Evolutionary conservation across 1,140 invertebrate species (phyloP).

Genomic region (Papilio glaucus): DNA sequence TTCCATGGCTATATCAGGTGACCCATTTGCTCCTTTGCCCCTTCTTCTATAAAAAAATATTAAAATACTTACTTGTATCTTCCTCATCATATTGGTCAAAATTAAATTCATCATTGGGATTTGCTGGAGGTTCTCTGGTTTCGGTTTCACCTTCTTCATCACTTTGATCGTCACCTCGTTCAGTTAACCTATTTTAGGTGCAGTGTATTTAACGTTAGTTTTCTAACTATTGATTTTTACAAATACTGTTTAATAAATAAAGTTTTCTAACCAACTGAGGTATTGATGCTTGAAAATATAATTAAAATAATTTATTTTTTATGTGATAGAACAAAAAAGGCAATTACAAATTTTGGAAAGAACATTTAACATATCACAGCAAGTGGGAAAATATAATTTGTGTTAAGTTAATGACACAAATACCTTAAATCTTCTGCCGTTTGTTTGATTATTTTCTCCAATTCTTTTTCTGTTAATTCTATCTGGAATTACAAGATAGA

Average conservation of each 20-base stretch:
- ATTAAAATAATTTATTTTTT: too few species aligned
- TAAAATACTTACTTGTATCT: slow-evolving; percentile 82
- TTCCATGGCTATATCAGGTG: too few species aligned
- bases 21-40: too few species aligned
- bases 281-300: too few species aligned
- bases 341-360: too few species aligned
- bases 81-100: slow-evolving; percentile 89
- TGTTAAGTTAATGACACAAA: slow-evolving; percentile 50
- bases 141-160: slow-evolving; percentile 73
- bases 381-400: slow-evolving; percentile 35
- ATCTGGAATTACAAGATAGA: slow-evolving; percentile 79
- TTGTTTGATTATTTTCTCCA: slow-evolving; percentile 89
- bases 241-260: too few species aligned
- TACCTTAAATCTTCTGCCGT: slow-evolving; percentile 88
- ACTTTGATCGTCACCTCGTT: slow-evolving; percentile 81
- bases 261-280: too few species aligned
- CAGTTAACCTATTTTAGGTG: slow-evolving; percentile 60
- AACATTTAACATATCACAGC: too few species aligned
- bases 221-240: too few species aligned
- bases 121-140: slow-evolving; percentile 63
- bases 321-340: too few species aligned
- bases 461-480: slow-evolving; percentile 86
- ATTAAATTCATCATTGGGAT: slow-evolving; percentile 88
- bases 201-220: not conserved
- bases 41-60: too few species aligned